Conservation (phyloP, 2,888 invertebrate genomes). For the Macrosoma leucophasiata region DNA sequence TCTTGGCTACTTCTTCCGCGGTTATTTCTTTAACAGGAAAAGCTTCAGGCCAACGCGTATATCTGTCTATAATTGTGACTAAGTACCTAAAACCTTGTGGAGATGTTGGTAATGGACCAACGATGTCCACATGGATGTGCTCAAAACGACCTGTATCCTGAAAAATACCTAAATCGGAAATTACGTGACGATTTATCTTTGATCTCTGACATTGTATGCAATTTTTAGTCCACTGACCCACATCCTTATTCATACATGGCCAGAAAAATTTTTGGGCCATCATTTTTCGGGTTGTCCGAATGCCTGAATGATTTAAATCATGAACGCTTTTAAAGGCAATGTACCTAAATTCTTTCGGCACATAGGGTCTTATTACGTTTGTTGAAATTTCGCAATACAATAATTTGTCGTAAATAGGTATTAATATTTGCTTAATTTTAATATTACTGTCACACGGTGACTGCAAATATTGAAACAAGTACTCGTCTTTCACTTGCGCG, state of each 20-base stretch:
- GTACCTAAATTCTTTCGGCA: conserved; percentile 3
- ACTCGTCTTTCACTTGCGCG: not conserved
- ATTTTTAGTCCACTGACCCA: conserved; percentile 5
- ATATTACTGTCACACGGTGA: conserved; percentile 1
- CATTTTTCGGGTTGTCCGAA: conserved; percentile 5
- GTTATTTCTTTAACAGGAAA: conserved; percentile 19
- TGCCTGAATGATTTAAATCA: conserved; percentile 9
- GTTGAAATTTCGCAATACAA: conserved; percentile 8
- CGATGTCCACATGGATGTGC: conserved; percentile 24
- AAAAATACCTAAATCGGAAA: conserved; percentile 1
- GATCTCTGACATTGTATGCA: conserved; percentile 6
- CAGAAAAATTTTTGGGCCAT: conserved; percentile 7
- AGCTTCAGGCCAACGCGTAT: conserved; percentile 29
- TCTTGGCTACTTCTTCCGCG: conserved; percentile 21
- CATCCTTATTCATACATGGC: conserved; percentile 10
- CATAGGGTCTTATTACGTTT: not conserved
- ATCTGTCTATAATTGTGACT: conserved; percentile 27
- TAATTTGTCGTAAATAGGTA: conserved; percentile 1
- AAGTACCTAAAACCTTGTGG: conserved; percentile 22
- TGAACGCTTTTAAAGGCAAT: conserved; percentile 8
- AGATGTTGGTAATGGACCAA: conserved; percentile 21
- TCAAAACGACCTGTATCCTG: conserved; percentile 15
- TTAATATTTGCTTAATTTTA: not conserved
- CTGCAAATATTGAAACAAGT: not conserved
- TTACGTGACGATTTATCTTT: conserved; percentile 1